Evolutionary conservation across 2,113 vertebrate species (phyloP).

Genomic region (Neodon shergylaensis): DNA sequence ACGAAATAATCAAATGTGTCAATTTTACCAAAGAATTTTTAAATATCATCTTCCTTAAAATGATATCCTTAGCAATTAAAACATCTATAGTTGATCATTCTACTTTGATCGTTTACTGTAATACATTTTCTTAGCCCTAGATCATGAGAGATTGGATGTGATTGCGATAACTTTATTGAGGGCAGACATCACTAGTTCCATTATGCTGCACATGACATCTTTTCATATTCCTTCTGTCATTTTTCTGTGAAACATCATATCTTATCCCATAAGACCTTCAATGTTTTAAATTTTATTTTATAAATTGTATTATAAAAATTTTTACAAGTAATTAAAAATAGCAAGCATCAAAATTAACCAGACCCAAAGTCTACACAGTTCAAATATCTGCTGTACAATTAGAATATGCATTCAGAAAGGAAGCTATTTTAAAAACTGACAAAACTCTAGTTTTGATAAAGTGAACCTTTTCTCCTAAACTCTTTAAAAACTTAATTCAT

Average conservation of each 20-base stretch:
- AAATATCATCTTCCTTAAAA: constrained; percentile 45
- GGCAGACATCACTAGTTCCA: neutral
- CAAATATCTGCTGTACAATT: neutral
- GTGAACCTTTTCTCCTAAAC: constrained; percentile 42
- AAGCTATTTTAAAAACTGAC: neutral
- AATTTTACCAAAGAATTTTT: neutral
- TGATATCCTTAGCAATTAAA: neutral
- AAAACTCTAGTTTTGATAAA: constrained; percentile 39
- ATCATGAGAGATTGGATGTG: constrained; percentile 43
- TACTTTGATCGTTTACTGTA: neutral
- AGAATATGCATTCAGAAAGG: neutral
- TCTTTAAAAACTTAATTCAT: neutral
- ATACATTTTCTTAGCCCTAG: neutral
- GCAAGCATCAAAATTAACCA: neutral
- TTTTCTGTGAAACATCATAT: constrained; percentile 39
- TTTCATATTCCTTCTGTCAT: constrained; percentile 57
- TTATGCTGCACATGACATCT: constrained; percentile 12
- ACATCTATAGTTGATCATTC: neutral
- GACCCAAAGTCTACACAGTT: neutral
- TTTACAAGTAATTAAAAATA: neutral
- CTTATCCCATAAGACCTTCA: constrained; percentile 15
- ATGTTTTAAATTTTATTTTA: neutral
- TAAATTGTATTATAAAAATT: neutral
- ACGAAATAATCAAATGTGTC: neutral
- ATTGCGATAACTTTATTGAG: constrained; percentile 44